Evolutionary conservation across 2,888 invertebrate species (phyloP).

Genomic region (Nymphalis c-album): DNA sequence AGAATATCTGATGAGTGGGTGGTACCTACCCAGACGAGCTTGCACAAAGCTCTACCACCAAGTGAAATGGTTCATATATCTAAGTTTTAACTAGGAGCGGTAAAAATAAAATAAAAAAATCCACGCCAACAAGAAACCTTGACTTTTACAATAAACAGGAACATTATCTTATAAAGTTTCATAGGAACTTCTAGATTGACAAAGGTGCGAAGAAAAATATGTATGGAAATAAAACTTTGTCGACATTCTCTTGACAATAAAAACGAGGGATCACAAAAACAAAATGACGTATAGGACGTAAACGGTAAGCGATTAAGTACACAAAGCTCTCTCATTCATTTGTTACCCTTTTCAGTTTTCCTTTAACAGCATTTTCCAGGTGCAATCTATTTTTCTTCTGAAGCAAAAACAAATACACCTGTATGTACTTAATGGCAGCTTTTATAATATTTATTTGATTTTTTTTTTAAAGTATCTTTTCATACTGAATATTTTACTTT

Average conservation of each 20-base stretch:
- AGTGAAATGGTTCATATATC: too few species aligned
- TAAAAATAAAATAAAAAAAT: too few species aligned
- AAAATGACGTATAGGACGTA: conserved; percentile 58
- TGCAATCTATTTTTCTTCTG: conserved; percentile 82
- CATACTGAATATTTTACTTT: neutral
- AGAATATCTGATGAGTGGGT: too few species aligned
- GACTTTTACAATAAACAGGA: too few species aligned
- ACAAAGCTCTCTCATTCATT: conserved; percentile 64
- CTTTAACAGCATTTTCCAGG: conserved; percentile 78
- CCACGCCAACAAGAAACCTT: too few species aligned
- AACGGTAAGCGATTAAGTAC: conserved; percentile 76
- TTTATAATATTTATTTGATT: neutral
- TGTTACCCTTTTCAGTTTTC: conserved; percentile 78
- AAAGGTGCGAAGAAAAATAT: too few species aligned
- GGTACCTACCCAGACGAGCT: too few species aligned
- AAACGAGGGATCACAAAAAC: conserved; percentile 27
- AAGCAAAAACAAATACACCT: conserved; percentile 76
- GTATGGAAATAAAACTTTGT: neutral
- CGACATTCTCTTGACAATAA: conserved; percentile 36
- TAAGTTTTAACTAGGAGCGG: too few species aligned
- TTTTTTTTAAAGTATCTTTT: neutral
- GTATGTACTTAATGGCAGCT: conserved; percentile 44
- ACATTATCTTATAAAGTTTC: too few species aligned
- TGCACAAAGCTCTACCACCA: too few species aligned
- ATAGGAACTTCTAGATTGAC: too few species aligned